These are phyloP conservation scores for Pyralis farinalis DNA, from an alignment of 2,888 invertebrate species.

Conservation along the genomic window DNA sequence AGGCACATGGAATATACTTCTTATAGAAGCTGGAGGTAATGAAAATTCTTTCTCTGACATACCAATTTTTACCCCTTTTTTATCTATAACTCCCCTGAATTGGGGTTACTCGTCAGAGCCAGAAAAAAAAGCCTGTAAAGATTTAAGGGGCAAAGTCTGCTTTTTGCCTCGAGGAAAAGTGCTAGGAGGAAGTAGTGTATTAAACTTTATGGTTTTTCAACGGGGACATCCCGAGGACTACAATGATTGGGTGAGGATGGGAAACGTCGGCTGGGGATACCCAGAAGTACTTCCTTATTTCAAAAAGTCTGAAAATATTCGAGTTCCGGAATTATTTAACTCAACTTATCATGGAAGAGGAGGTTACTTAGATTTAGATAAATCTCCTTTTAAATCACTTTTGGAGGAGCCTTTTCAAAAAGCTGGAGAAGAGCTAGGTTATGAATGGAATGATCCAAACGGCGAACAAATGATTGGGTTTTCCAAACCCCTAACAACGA, in stretches of 20 bases:
- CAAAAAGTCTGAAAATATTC: slow-evolving; percentile 87
- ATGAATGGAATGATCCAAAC: slow-evolving; percentile 86
- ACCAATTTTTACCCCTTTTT: slow-evolving; percentile 85
- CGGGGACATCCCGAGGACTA: slow-evolving; percentile 91
- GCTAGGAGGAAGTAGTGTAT: slow-evolving; percentile 85
- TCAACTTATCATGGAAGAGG: slow-evolving; percentile 84
- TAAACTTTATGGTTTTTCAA: slow-evolving; percentile 90
- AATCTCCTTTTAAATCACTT: slow-evolving; percentile 83
- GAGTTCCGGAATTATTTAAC: slow-evolving; percentile 78
- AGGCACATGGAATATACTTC: slow-evolving; percentile 83
- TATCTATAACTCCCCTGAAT: slow-evolving; percentile 81
- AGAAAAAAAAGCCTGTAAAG: slow-evolving; percentile 67
- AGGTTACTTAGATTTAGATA: slow-evolving; percentile 86
- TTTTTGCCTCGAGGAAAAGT: slow-evolving; percentile 87
- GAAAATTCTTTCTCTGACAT: slow-evolving; percentile 89
- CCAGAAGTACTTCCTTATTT: slow-evolving; percentile 88
- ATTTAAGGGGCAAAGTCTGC: slow-evolving; percentile 75
- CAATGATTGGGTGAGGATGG: slow-evolving; percentile 89
- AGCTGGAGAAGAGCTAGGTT: slow-evolving; percentile 86
- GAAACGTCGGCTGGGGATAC: slow-evolving; percentile 91
- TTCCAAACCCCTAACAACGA: slow-evolving; percentile 85
- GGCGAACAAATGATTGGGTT: slow-evolving; percentile 84
- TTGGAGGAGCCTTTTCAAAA: slow-evolving; percentile 83
- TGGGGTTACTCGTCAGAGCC: slow-evolving; percentile 89
- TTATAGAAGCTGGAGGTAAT: slow-evolving; percentile 89